phyloP scores from a whole-genome alignment of 2,113 vertebrate species.

The Rhombomys opimus region DNA sequence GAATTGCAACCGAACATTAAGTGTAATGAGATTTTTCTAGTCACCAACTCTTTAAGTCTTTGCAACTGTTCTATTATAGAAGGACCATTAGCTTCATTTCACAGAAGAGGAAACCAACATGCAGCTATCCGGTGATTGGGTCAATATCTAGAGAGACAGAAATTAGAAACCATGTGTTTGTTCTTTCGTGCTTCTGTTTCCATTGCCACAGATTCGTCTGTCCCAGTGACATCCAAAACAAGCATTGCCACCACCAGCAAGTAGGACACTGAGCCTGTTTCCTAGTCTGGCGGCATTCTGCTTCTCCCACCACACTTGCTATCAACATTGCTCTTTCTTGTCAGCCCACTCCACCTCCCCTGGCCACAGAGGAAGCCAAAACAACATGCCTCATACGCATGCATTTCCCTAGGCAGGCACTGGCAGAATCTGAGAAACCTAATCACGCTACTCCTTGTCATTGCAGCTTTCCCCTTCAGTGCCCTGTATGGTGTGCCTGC shows the following conservation, averaged over 20 bases:
- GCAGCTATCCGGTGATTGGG: not conserved
- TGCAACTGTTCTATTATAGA: not conserved
- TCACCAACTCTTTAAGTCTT: conserved; percentile 22
- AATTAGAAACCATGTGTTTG: not conserved
- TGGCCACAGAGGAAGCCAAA: not conserved
- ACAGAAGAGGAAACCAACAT: conserved; percentile 15
- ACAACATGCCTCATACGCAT: not conserved
- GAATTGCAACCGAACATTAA: not conserved
- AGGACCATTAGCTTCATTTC: conserved; percentile 3
- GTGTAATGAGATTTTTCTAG: not conserved
- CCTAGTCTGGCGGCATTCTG: too few species aligned
- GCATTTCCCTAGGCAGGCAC: not conserved
- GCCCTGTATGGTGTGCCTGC: not conserved
- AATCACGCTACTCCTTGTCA: conserved; percentile 10
- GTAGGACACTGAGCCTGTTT: not conserved
- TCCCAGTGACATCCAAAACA: not conserved
- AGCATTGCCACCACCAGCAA: not conserved
- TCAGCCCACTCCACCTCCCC: not conserved
- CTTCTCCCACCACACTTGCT: not conserved
- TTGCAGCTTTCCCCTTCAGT: conserved; percentile 44
- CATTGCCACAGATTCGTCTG: too few species aligned
- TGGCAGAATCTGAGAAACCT: not conserved
- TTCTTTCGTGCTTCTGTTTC: not conserved
- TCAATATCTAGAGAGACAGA: not conserved
- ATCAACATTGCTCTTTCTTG: not conserved